These are phyloP conservation scores for Petrocephalus sullivani DNA, from an alignment of 2,797 vertebrate genomes.

Conservation along the genomic window DNA sequence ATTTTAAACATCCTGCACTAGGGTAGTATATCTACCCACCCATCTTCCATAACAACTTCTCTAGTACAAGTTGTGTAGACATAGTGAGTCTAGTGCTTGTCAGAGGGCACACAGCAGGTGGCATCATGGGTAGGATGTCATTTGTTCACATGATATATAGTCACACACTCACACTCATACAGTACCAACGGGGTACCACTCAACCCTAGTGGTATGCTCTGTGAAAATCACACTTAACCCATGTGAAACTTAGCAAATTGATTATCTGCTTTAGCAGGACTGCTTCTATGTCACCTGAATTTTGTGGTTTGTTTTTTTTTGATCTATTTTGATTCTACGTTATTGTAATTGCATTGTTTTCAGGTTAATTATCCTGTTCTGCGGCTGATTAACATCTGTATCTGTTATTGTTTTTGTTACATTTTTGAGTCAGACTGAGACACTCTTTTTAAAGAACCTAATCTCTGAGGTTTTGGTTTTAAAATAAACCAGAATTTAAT, in stretches of 20 bases:
- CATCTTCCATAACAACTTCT: not conserved
- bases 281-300: not conserved
- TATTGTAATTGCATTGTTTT: not conserved
- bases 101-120: not conserved
- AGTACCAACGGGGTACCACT: not conserved
- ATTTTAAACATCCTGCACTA: not conserved
- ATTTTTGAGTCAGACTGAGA: not conserved
- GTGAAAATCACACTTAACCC: not conserved
- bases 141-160: not conserved
- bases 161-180: not conserved
- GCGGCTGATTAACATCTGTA: not conserved
- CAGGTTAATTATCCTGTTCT: not conserved
- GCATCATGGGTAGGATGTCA: not conserved
- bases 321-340: not conserved
- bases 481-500: not conserved
- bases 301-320: not conserved
- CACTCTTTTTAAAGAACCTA: not conserved
- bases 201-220: not conserved
- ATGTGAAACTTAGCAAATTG: not conserved
- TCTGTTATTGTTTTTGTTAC: not conserved
- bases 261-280: not conserved
- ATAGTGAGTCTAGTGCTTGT: not conserved
- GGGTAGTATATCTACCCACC: not conserved
- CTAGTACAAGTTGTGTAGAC: not conserved
- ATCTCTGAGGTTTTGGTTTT: not conserved